phyloP scores from a whole-genome alignment of 2,113 vertebrate genomes.

The Nestor notabilis region DNA sequence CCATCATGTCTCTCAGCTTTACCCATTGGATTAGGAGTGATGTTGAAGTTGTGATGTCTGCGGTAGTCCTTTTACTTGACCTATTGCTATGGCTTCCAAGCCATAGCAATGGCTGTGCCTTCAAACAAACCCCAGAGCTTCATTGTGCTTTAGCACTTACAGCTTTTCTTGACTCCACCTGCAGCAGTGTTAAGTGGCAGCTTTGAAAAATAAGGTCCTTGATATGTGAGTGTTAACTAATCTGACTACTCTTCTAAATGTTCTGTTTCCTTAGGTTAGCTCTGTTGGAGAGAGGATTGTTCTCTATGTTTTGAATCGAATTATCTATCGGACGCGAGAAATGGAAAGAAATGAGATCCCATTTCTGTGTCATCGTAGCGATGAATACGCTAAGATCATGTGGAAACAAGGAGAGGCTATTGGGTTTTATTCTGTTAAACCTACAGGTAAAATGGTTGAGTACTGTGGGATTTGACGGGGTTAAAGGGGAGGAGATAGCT shows the following conservation, averaged over 20 bases:
- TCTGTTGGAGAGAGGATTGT: slow-evolving; percentile 88
- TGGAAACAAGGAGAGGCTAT: slow-evolving; percentile 90
- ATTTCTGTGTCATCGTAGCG: slow-evolving; percentile 87
- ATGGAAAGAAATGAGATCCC: slow-evolving; percentile 80
- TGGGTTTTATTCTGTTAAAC: slow-evolving; percentile 93
- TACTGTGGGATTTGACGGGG: background rate
- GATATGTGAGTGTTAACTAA: background rate
- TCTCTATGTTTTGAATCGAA: slow-evolving; percentile 89
- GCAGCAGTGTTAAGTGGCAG: background rate
- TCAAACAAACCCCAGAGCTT: background rate
- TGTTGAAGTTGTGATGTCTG: accelerated
- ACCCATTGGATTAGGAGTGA: background rate
- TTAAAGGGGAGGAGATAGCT: background rate
- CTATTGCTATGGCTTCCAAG: background rate
- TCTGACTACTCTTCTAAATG: background rate
- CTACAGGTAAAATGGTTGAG: slow-evolving; percentile 75
- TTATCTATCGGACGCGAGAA: slow-evolving; percentile 89
- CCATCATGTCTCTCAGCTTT: background rate
- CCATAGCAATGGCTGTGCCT: background rate
- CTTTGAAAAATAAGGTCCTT: background rate
- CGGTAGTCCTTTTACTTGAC: background rate
- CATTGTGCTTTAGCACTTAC: background rate
- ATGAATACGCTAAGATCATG: slow-evolving; percentile 86
- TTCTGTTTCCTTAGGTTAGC: slow-evolving; percentile 77
- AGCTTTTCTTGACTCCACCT: background rate